A percentile compares a stretch with the other conserved stretches of the same genome.
These are phyloP conservation scores for Onchidella celtica DNA, from an alignment of 2,888 invertebrate species.

Conservation along the genomic window DNA sequence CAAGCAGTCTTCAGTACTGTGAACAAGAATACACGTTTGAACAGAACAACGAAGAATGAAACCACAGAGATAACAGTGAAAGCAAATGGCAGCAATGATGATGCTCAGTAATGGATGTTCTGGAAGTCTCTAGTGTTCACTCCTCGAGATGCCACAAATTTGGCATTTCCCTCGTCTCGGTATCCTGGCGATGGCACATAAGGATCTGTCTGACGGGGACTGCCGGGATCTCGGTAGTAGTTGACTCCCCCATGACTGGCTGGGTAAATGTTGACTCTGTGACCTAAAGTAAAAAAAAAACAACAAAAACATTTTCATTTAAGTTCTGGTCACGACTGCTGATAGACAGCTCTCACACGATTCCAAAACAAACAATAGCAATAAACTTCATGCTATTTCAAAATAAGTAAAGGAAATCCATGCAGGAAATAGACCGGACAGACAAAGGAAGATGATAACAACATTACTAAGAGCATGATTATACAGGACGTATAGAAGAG, in stretches of 20 bases:
- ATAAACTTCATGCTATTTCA: no score
- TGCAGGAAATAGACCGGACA: no score
- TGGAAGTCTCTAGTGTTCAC: conserved; percentile 41
- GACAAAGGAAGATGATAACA: no score
- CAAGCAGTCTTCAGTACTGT: background rate
- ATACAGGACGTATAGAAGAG: no score
- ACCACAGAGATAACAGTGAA: background rate
- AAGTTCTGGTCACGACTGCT: no score
- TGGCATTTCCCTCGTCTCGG: conserved; percentile 20
- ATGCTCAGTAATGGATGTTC: conserved; percentile 21
- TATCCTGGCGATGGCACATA: conserved; percentile 1
- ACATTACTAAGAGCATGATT: no score
- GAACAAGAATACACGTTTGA: background rate
- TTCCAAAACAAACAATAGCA: no score
- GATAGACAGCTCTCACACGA: no score
- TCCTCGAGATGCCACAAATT: conserved; percentile 38
- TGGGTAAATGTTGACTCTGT: conserved; percentile 50
- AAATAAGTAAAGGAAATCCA: no score
- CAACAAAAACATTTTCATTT: no score
- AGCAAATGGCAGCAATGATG: background rate
- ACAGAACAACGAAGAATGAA: conserved; percentile 1
- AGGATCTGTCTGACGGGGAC: background rate
- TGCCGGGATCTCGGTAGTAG: conserved; percentile 38
- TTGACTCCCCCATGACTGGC: conserved; percentile 40
- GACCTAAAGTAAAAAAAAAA: conserved; percentile 25